These are phyloP conservation scores for Chromoteleia sp. DNA, from an alignment of 2,888 invertebrate genomes.

Conservation along the genomic window DNA sequence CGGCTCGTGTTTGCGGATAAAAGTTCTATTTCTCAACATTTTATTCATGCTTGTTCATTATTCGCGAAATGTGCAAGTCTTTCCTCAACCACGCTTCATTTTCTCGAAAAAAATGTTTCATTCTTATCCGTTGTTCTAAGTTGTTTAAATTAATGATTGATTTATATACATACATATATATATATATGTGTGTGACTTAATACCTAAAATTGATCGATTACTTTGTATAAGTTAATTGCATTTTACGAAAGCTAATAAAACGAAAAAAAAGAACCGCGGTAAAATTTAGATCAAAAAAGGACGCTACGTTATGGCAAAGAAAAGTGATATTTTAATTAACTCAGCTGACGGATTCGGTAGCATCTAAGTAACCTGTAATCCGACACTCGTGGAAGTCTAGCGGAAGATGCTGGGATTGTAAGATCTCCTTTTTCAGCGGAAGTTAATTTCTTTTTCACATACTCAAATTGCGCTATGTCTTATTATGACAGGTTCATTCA, in stretches of 20 bases:
- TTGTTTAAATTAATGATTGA: too few species aligned
- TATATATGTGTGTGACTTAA: too few species aligned
- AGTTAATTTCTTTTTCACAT: slow-evolving; percentile 6
- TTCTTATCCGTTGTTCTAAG: too few species aligned
- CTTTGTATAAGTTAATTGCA: too few species aligned
- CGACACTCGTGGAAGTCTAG: slow-evolving; percentile 48
- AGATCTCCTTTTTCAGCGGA: slow-evolving; percentile 37
- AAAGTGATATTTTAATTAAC: slow-evolving; percentile 45
- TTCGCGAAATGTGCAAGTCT: neutral
- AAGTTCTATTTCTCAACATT: slow-evolving; percentile 14
- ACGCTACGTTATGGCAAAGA: neutral
- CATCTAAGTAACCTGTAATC: slow-evolving; percentile 24
- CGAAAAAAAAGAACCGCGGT: too few species aligned
- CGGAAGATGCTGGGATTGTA: slow-evolving; percentile 33
- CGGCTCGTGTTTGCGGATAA: slow-evolving; percentile 22
- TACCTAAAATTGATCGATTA: too few species aligned
- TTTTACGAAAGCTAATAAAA: too few species aligned
- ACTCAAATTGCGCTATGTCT: slow-evolving; percentile 3
- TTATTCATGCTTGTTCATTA: neutral
- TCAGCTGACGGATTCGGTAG: slow-evolving; percentile 32
- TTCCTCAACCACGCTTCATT: neutral
- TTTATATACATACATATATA: too few species aligned
- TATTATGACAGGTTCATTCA: too few species aligned
- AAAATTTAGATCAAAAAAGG: too few species aligned
- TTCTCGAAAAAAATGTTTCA: too few species aligned